A percentile compares a stretch with the other conserved stretches of the same genome.
phyloP scores from a whole-genome alignment of 1,140 invertebrate species.

The Laupala kohalensis region DNA sequence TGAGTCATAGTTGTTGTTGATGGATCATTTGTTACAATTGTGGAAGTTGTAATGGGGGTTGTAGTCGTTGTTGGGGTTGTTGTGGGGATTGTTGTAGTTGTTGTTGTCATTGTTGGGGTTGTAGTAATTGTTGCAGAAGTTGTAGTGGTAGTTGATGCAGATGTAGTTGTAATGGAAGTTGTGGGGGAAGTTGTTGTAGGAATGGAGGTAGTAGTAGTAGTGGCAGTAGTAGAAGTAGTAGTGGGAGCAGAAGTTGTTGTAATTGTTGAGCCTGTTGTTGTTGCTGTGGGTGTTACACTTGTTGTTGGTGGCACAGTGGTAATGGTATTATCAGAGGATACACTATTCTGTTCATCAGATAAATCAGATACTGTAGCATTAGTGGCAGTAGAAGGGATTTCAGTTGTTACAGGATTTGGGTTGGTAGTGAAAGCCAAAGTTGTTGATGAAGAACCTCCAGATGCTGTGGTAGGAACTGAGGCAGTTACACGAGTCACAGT shows the following conservation, averaged over 20 bases:
- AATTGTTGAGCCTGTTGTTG: neutral
- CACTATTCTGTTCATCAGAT: neutral
- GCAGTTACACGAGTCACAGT: no score
- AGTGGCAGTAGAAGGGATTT: neutral
- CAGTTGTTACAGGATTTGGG: neutral
- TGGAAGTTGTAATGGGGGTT: neutral
- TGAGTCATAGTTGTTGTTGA: conserved; percentile 2
- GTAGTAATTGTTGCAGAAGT: neutral
- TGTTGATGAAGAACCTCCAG: no score
- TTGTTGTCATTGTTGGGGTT: neutral
- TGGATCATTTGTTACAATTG: neutral
- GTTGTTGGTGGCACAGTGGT: neutral
- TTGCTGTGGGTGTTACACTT: neutral
- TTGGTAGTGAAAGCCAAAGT: neutral
- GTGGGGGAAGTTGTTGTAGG: neutral
- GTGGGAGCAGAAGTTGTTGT: neutral
- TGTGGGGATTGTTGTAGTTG: neutral
- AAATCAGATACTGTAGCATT: neutral
- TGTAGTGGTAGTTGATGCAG: neutral
- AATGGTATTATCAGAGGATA: neutral
- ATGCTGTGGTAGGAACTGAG: no score
- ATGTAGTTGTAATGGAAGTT: conserved; percentile 2
- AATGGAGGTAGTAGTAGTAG: neutral
- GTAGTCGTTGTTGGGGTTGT: neutral
- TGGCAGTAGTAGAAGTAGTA: neutral